These are phyloP conservation scores for Xestia xanthographa DNA, from an alignment of 2,888 invertebrate genomes.

Conservation along the genomic window DNA sequence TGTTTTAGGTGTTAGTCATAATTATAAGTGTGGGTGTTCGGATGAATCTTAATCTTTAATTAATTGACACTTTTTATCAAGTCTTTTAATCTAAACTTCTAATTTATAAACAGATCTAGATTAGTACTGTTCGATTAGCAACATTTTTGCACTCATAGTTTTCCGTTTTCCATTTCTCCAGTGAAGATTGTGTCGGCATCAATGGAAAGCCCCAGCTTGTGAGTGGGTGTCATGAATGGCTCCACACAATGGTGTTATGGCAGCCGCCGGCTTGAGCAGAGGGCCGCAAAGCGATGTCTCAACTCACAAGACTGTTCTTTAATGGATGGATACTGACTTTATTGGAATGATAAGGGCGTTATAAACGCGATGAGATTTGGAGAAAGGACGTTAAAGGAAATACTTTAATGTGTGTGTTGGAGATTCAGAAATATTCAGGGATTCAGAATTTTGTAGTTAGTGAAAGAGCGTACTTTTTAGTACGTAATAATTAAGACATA, in stretches of 20 bases:
- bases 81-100: background rate
- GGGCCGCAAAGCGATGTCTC: conserved; percentile 52
- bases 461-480: background rate
- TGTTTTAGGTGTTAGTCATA: conserved; percentile 62
- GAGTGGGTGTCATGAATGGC: conserved; percentile 68
- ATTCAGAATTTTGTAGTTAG: too few species aligned
- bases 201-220: conserved; percentile 62
- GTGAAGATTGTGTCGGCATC: conserved; percentile 49
- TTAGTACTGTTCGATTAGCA: background rate
- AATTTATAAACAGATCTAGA: background rate
- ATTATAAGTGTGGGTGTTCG: conserved; percentile 47
- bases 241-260: conserved; percentile 69
- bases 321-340: conserved; percentile 50
- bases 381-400: conserved; percentile 25
- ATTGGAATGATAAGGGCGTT: conserved; percentile 37
- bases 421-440: background rate
- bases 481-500: too few species aligned
- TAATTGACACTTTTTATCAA: conserved; percentile 29
- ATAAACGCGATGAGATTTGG: conserved; percentile 36
- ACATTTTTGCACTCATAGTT: background rate
- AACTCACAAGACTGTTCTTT: conserved; percentile 45
- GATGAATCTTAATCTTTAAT: conserved; percentile 40
- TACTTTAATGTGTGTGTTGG: background rate
- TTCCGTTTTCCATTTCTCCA: background rate
- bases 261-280: conserved; percentile 50